Evolutionary conservation across 2,888 invertebrate species (phyloP), one percentile per base, ranked within the genome.

Genomic region (Eupeodes latifasciatus): DNA sequence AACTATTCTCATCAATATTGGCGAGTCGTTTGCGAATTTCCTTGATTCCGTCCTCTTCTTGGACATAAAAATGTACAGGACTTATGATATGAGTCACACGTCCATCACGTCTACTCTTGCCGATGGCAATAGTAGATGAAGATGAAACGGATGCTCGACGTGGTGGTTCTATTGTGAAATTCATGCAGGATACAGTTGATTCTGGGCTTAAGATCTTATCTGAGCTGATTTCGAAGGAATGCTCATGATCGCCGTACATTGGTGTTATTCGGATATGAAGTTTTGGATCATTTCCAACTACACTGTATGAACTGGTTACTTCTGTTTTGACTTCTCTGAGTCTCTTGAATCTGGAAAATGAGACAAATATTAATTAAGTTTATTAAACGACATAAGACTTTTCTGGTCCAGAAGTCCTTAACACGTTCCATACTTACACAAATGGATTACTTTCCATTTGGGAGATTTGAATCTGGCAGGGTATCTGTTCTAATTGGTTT

Each of bases 1-100:
- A 27, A 7, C 81, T 71, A 7, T 75, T 81, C 5, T 85, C 81
- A 10, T 89, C 79, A 2, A 78, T 44, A 10, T 74, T 10, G 0
- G 34, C 47, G 9, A 88, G 49, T 79, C 81, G 89, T 89, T 27
- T 44, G 6, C 34, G 51, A 59, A 89, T 79, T 12, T 66, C 36
- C 19, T 36, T 34, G 4, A 81, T 72, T 16, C 11, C 44, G 4
- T 78, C 78, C 11, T 81, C 79, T 14, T 81, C 77, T 62, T 95
- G 95, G 4, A 96, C 95, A 91, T 94, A 96, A 91, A 96, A 96
- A 81, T 95, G 93, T 74, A 94, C 94, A 0, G 96, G 96, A 40
- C 74, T 85, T 36, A 75, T 69, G 11, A 88, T 85, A 12, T 71
- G 49, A 4, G 88, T 85, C 0, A 88, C 47, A 0, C 77, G 85